Evolutionary conservation across 2,888 invertebrate species (phyloP).

Genomic region (Troglohyphantes excavatus): DNA sequence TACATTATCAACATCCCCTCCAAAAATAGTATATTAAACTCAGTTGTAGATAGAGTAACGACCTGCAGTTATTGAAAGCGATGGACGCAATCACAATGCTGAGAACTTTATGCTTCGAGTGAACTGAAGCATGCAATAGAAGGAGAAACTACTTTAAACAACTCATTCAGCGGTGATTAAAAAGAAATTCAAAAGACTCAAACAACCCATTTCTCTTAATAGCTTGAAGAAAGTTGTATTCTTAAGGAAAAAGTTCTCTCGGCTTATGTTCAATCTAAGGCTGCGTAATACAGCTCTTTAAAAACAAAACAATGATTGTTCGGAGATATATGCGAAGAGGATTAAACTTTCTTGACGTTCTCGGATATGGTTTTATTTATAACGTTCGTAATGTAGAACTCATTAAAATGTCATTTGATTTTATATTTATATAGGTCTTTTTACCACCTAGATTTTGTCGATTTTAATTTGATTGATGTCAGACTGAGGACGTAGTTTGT

Average conservation of each 20-base stretch:
- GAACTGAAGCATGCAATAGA: neutral
- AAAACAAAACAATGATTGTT: neutral
- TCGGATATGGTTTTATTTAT: too few relatives aligned
- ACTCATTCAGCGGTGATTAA: too few relatives aligned
- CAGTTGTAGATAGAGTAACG: neutral
- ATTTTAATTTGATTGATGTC: too few relatives aligned
- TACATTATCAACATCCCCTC: neutral
- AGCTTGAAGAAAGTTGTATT: neutral
- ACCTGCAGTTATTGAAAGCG: neutral
- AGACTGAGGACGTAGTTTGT: neutral
- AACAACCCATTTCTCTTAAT: neutral
- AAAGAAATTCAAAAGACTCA: neutral
- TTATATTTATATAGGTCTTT: too few relatives aligned
- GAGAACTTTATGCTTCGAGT: neutral
- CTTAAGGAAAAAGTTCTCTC: neutral
- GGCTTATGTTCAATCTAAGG: neutral
- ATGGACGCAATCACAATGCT: neutral
- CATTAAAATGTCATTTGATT: too few relatives aligned
- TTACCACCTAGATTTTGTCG: too few relatives aligned
- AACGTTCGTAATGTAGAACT: too few relatives aligned
- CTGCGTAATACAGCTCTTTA: neutral
- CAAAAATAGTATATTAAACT: neutral
- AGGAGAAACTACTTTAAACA: neutral
- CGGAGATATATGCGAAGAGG: too few relatives aligned
- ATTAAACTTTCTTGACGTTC: too few relatives aligned